Base-by-base conservation (phyloP, 2,888 invertebrate genomes). In the Platerodrilus igneus region DNA sequence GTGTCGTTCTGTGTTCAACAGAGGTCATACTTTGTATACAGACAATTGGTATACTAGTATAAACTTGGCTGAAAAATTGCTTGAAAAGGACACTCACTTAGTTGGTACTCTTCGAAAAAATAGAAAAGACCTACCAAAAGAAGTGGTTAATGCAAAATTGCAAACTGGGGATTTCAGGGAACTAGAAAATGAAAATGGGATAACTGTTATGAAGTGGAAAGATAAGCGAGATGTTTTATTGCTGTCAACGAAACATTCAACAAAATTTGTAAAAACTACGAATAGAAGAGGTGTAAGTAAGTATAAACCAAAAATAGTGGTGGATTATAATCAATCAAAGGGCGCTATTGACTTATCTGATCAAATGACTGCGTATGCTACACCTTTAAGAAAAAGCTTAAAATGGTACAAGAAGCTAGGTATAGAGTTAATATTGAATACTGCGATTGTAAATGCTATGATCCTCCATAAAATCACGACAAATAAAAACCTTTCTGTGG, bases 401-500 rank as follows among this genome's bases (percentile, higher is more conserved):
- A 62, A 62, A 37, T 65, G 64, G 64, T 62, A 58, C 37, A 56
- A 41, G 42, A 65, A 63, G 41, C 22, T 62, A 23, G 62, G 45
- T 20, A 53, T 62, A 13, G 58, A 64, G 31, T 37, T 63, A 13
- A 29, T 62, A 40, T 37, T 62, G 29, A 60, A 59, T 32, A 58
- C 54, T 3, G 52, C 57, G 10, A 22, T 62, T 8, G 56, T 58
- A 21, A 61, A 60, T 49, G 56, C 56, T 13, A 48, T 45, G 45
- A 45, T 58, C 10, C 47, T 55, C 28, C 55, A 49, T 23, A 23
- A 23, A 23, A 8, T 9, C 23, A 23, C 23, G 23, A 23, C 23
- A 8, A 23, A 23, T 8, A 23, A 23, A 23, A 6, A 23, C 23
- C 23, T 23, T 23, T 23, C 23, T 8, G 23, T 23, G 23, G 23